A percentile compares a stretch with the other conserved stretches of the same genome.
phyloP scores from a whole-genome alignment of 2,113 vertebrate genomes.

The Datnioides undecimradiatus region DNA sequence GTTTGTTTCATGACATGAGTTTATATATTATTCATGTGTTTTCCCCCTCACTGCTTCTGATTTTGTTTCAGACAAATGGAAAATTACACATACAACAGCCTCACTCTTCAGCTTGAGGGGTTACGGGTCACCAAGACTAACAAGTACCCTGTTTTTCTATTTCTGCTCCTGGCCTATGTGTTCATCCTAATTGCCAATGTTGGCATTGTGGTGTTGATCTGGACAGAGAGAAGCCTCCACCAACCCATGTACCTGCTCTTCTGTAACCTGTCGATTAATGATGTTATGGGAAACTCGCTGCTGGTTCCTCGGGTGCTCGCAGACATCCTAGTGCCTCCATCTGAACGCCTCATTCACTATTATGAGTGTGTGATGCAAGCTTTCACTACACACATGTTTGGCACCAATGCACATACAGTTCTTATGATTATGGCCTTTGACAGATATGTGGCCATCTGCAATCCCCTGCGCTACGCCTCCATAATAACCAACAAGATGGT shows the following conservation, averaged over 20 bases:
- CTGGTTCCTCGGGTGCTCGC: conserved; percentile 58
- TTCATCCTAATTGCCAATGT: conserved; percentile 67
- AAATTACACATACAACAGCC: conserved; percentile 36
- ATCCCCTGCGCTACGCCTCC: too few species aligned
- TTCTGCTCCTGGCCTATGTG: conserved; percentile 57
- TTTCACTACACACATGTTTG: too few species aligned
- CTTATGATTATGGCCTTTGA: too few species aligned
- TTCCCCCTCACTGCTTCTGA: too few species aligned
- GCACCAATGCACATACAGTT: too few species aligned
- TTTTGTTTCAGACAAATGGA: too few species aligned
- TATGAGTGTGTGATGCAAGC: conserved; percentile 77
- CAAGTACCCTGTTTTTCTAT: conserved; percentile 60
- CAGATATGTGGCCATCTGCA: too few species aligned
- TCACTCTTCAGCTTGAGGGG: conserved; percentile 64
- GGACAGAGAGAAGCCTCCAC: conserved; percentile 70
- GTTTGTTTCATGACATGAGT: too few species aligned
- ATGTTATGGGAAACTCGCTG: conserved; percentile 60
- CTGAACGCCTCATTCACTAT: too few species aligned
- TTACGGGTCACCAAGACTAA: conserved; percentile 46
- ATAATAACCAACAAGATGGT: too few species aligned
- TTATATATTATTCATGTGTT: too few species aligned
- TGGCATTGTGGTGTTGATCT: conserved; percentile 31
- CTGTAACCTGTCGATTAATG: conserved; percentile 75
- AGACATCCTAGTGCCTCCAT: too few species aligned
- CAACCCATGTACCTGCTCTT: conserved; percentile 81